A percentile compares a stretch with the other conserved stretches of the same genome.
Conservation (phyloP, 2,797 vertebrate species). For the Threskiornis aethiopicus region DNA sequence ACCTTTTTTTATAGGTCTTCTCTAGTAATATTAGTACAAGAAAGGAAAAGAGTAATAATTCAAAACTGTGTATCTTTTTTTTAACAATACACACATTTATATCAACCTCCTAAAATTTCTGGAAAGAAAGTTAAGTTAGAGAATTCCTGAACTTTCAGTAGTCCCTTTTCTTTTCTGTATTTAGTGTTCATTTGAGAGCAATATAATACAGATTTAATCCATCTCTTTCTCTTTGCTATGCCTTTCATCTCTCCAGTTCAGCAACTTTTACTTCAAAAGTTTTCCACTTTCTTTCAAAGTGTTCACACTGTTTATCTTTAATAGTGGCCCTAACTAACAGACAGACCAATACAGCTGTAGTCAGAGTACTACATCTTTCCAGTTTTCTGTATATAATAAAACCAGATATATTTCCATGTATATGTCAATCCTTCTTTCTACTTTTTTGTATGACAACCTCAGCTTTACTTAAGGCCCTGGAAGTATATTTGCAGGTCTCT, state of each 20-base stretch:
- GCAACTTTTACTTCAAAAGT: not conserved
- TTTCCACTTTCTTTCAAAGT: not conserved
- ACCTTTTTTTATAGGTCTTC: not conserved
- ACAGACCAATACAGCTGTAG: not conserved
- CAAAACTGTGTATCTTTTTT: not conserved
- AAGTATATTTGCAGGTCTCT: not conserved
- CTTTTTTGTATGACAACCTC: not conserved
- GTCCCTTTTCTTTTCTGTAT: not conserved
- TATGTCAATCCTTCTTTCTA: not conserved
- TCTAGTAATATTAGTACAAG: not conserved
- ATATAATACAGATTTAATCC: not conserved
- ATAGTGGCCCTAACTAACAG: not conserved
- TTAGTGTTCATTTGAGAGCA: not conserved
- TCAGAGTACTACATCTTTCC: not conserved
- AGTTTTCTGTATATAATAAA: not conserved
- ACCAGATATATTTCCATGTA: not conserved
- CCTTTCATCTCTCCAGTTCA: not conserved
- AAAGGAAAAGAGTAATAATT: not conserved
- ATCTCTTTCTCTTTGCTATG: not conserved
- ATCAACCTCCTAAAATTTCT: not conserved
- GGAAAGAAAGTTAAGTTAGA: not conserved
- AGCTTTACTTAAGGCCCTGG: not conserved
- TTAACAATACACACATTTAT: not conserved
- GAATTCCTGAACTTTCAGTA: not conserved
- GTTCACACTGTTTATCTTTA: not conserved